A percentile compares a stretch with the other conserved stretches of the same genome.
These are phyloP conservation scores for Acrobasis suavella DNA, from an alignment of 2,888 invertebrate genomes.

Conservation along the genomic window DNA sequence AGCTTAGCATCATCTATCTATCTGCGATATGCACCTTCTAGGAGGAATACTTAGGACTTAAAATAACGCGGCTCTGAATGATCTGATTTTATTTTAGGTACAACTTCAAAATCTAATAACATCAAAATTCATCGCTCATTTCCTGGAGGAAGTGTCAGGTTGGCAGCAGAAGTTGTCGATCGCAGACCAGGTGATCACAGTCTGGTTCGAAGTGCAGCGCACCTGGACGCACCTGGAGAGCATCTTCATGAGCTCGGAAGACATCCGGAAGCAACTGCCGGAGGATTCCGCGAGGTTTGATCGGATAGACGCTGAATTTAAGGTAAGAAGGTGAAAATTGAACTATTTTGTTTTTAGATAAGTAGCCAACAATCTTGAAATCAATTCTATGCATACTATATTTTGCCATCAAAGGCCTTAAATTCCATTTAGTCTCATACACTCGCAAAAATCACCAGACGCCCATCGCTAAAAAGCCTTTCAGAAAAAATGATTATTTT, in stretches of 20 bases:
- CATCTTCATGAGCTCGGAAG: constrained; percentile 98
- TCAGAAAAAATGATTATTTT: no score
- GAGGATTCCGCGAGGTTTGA: constrained; percentile 97
- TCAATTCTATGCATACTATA: no score
- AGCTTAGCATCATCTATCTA: no score
- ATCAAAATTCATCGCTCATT: constrained; percentile 98
- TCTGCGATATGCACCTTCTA: no score
- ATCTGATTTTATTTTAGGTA: constrained; percentile 77
- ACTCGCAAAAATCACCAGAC: no score
- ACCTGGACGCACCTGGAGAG: constrained; percentile 99
- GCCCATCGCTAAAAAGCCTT: no score
- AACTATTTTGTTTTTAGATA: not conserved
- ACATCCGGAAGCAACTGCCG: constrained; percentile 96
- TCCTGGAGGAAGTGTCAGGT: constrained; percentile 95
- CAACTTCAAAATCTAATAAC: constrained; percentile 98
- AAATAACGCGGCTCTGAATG: not conserved
- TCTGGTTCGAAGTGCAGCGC: constrained; percentile 98
- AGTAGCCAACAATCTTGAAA: not conserved
- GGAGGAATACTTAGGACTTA: not conserved
- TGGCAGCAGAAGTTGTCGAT: constrained; percentile 97
- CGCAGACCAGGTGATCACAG: constrained; percentile 95
- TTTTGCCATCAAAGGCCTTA: no score
- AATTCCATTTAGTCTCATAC: no score
- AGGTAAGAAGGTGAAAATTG: constrained; percentile 68
- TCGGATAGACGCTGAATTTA: constrained; percentile 94